phyloP scores from a whole-genome alignment of 2,888 invertebrate species.

The Bibio marci region DNA sequence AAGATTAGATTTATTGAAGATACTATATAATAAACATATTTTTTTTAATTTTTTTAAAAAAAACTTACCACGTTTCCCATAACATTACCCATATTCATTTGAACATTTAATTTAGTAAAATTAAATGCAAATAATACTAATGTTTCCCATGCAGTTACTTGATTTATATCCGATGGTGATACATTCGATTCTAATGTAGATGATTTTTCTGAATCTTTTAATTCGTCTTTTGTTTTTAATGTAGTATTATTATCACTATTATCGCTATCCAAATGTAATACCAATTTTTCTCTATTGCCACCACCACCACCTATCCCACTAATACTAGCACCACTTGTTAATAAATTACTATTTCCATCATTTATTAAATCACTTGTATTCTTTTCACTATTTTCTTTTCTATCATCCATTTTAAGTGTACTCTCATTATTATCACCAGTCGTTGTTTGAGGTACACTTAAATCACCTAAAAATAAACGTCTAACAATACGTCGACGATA shows the following conservation, averaged over 20 bases:
- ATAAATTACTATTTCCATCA: neutral
- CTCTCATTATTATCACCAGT: constrained; percentile 5
- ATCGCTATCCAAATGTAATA: constrained; percentile 33
- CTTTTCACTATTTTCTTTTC: constrained; percentile 8
- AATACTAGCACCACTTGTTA: constrained; percentile 21
- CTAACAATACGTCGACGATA: constrained; percentile 87
- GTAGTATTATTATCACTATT: constrained; percentile 27
- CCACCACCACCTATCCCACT: too few species aligned
- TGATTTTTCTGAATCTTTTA: constrained; percentile 36
- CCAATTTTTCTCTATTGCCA: constrained; percentile 33
- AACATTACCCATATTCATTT: constrained; percentile 99
- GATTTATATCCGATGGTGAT: constrained; percentile 41
- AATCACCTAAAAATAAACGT: constrained; percentile 82
- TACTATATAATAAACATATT: too few species aligned
- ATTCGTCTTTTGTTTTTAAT: constrained; percentile 10
- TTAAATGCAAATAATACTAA: constrained; percentile 90
- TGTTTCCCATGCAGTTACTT: constrained; percentile 82
- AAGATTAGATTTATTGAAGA: too few species aligned
- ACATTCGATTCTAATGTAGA: constrained; percentile 38
- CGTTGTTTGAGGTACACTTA: constrained; percentile 39
- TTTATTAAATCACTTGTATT: constrained; percentile 7
- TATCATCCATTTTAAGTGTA: constrained; percentile 5
- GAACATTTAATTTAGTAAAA: constrained; percentile 88
- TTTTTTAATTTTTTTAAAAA: too few species aligned
- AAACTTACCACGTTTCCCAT: constrained; percentile 88